phyloP scores from a whole-genome alignment of 2,888 invertebrate species.

The Sphaerophoria taeniata region DNA sequence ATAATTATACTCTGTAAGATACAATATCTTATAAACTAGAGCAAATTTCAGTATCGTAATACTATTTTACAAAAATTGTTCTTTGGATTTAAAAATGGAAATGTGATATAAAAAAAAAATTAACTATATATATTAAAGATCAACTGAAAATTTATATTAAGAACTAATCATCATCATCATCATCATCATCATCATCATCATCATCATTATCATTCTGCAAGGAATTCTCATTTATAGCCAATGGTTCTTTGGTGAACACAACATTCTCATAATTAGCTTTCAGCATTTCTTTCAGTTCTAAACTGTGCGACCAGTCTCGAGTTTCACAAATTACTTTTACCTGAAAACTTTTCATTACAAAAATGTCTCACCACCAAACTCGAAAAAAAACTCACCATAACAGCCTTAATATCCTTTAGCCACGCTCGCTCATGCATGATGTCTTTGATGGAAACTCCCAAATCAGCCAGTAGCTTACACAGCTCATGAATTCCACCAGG shows the following conservation, averaged over 20 bases:
- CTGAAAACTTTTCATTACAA: constrained; percentile 82
- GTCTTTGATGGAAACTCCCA: constrained; percentile 96
- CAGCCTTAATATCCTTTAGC: constrained; percentile 95
- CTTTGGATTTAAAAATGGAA: too few species aligned
- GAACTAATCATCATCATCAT: too few species aligned
- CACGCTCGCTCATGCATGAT: constrained; percentile 98
- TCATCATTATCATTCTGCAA: too few species aligned
- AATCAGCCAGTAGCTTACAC: constrained; percentile 88
- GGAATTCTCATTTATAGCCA: constrained; percentile 78
- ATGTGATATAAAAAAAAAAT: too few species aligned
- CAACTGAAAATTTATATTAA: too few species aligned
- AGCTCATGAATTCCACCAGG: constrained; percentile 94
- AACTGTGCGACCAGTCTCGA: constrained; percentile 90
- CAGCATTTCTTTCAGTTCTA: constrained; percentile 85
- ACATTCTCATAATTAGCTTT: constrained; percentile 85
- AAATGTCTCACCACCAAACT: neutral
- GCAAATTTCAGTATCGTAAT: too few species aligned
- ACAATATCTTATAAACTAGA: too few species aligned
- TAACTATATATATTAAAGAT: too few species aligned
- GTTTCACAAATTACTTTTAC: constrained; percentile 96
- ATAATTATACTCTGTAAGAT: too few species aligned
- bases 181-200: too few species aligned
- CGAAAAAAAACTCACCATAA: constrained; percentile 83
- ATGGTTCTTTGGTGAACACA: constrained; percentile 83
- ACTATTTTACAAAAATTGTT: too few species aligned